Evolutionary conservation across 2,113 vertebrate genomes (phyloP).

Genomic region (Quiscalus mexicanus): DNA sequence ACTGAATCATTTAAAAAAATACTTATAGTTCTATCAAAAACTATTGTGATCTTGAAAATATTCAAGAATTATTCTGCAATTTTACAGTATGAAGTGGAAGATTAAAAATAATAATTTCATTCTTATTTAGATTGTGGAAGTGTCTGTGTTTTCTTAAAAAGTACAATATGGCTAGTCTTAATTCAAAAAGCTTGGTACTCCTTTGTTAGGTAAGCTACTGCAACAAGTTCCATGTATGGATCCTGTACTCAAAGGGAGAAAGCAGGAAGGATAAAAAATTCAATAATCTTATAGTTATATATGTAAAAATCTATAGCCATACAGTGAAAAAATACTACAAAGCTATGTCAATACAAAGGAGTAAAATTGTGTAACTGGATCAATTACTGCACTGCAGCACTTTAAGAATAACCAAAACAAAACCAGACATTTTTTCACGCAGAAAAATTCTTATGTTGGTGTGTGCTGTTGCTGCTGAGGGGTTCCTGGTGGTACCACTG

Average conservation of each 20-base stretch:
- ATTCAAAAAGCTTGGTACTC: background rate
- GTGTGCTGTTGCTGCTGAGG: accelerated
- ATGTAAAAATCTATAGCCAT: background rate
- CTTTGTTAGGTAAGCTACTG: background rate
- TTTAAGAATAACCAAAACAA: background rate
- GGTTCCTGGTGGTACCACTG: accelerated
- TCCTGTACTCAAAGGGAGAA: background rate
- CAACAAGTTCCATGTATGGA: background rate
- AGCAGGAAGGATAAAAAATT: background rate
- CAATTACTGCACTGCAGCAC: background rate
- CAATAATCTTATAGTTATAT: background rate
- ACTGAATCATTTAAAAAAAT: conserved; percentile 31
- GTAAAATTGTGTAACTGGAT: background rate
- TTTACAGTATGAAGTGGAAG: conserved; percentile 36
- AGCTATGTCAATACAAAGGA: background rate
- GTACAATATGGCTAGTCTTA: background rate
- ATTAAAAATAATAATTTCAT: conserved; percentile 10
- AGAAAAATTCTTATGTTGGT: background rate
- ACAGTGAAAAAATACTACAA: conserved; percentile 37
- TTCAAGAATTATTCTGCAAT: conserved; percentile 23
- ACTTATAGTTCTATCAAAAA: conserved; percentile 41
- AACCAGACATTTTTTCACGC: background rate
- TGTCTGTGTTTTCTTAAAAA: background rate
- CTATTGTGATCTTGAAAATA: conserved; percentile 52
- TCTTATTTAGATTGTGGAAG: background rate